These are phyloP conservation scores for Chrysopilus asiliformis DNA, from an alignment of 2,888 invertebrate species.

Conservation along the genomic window DNA sequence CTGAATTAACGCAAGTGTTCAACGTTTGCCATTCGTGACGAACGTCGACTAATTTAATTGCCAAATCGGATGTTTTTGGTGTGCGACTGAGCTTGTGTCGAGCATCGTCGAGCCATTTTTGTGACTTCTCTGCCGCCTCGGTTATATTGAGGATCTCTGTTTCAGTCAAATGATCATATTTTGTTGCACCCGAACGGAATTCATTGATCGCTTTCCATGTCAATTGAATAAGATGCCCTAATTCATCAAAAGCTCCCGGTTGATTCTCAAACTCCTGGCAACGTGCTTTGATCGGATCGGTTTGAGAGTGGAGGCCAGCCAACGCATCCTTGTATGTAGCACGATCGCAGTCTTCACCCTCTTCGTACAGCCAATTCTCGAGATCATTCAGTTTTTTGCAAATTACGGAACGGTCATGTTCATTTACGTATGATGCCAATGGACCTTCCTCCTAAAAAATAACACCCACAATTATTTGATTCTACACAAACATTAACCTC, in stretches of 20 bases:
- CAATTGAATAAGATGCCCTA: constrained; percentile 61
- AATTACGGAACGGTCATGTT: constrained; percentile 50
- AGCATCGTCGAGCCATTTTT: constrained; percentile 71
- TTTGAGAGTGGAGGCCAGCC: constrained; percentile 52
- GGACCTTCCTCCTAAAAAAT: constrained; percentile 46
- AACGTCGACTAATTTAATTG: constrained; percentile 66
- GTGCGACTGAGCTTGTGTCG: constrained; percentile 50
- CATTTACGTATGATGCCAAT: constrained; percentile 60
- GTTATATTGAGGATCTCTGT: constrained; percentile 68
- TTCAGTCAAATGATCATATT: constrained; percentile 66
- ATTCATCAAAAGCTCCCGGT: constrained; percentile 65
- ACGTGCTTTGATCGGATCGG: constrained; percentile 80
- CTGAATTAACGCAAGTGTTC: constrained; percentile 45
- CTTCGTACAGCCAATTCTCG: constrained; percentile 95
- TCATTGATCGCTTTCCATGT: constrained; percentile 68
- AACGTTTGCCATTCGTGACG: constrained; percentile 57
- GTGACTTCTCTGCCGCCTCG: constrained; percentile 54
- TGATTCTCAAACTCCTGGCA: constrained; percentile 69
- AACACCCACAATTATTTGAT: background rate
- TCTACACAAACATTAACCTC: background rate
- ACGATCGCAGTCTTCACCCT: constrained; percentile 83
- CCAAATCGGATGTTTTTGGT: constrained; percentile 57
- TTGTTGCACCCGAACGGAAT: constrained; percentile 54
- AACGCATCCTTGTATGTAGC: constrained; percentile 51
- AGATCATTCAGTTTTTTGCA: constrained; percentile 62